Base-by-base conservation (phyloP, 2,888 invertebrate species). In the Agrochola circellaris region DNA sequence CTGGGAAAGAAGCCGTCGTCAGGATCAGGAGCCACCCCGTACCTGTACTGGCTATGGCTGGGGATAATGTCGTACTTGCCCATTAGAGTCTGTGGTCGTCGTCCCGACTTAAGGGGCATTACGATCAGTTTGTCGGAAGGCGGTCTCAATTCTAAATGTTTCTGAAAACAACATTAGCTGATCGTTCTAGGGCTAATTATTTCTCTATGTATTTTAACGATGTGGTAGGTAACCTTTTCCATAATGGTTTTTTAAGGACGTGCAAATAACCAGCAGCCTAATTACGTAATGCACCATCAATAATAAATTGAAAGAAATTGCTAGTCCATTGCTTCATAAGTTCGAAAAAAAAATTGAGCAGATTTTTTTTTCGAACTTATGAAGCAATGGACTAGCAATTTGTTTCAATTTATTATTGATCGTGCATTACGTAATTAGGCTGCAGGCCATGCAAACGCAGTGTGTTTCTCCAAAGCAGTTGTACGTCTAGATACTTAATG, bases 1-100 rank as follows among this genome's bases (percentile, higher is more conserved):
- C 89, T 93, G 0, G 93, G 91, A 86, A 95, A 95, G 88, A 93
- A 95, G 0, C 90, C 90, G 30, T 94, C 93, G 0, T 87, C 87
- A 42, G 88, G 90, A 0, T 87, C 87, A 42, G 88, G 90, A 0
- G 89, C 87, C 70, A 93, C 92, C 42, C 94, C 93, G 86, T 92
- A 94, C 20, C 94, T 89, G 87, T 93, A 93, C 17, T 92, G 90
- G 7, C 87, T 85, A 56, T 89, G 91, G 48, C 84, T 86, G 71
- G 86, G 92, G 71, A 73, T 85, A 30, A 83, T n/a, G 17, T 94
- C 93, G 86, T 91, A 92, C 4, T 83, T 66, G 13, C 78, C 80
- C 79, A 91, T 93, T 58, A 83, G 67, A 4, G 91, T 91, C 67
- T 91, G 90, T 42, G 81, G 65, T 56, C 90, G 91, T n/a, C 80